Evolutionary conservation across 2,888 invertebrate species (phyloP), one percentile per base, ranked within the genome.

Genomic region (Oxystoma pomonae): DNA sequence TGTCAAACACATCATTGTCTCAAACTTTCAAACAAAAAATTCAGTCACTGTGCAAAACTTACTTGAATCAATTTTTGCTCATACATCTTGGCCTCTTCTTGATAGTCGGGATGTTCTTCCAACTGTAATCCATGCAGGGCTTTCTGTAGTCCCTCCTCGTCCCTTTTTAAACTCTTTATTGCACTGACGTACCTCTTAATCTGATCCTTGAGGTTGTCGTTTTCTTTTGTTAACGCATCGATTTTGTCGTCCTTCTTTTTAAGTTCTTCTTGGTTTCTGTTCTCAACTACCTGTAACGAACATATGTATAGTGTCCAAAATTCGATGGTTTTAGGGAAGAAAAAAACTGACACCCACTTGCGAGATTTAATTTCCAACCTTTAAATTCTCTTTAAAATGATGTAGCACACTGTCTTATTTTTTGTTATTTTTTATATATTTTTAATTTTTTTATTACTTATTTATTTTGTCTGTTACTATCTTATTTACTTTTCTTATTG

Each of bases 11-110:
- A n/a, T n/a, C n/a, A n/a, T n/a, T n/a, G n/a, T n/a, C n/a, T n/a
- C n/a, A n/a, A n/a, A n/a, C n/a, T n/a, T n/a, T n/a, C n/a, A n/a
- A n/a, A n/a, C n/a, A n/a, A n/a, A n/a, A n/a, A n/a, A n/a, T n/a
- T n/a, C n/a, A n/a, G n/a, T n/a, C n/a, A n/a, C n/a, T n/a, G n/a
- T n/a, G n/a, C n/a, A n/a, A n/a, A n/a, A n/a, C 66, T 68, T 70
- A 92, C 91, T 86, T 94, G 94, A 61, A 94, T 90, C 57, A 95
- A 83, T 81, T 95, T 95, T 72, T 85, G 87, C 79, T 95, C 92
- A 80, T 92, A 95, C 69, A 91, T 87, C 72, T 85, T 86, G 18
- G 90, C 88, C 81, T 94, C 93, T 64, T 86, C 86, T 68, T 83
- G 84, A 72, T 83, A 83, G 76, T 85, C 83, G 0, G 78, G 78